A percentile compares a stretch with the other conserved stretches of the same genome.
Conservation (phyloP, 2,888 invertebrate species). For the Galeopsomyia nigrocyanea region DNA sequence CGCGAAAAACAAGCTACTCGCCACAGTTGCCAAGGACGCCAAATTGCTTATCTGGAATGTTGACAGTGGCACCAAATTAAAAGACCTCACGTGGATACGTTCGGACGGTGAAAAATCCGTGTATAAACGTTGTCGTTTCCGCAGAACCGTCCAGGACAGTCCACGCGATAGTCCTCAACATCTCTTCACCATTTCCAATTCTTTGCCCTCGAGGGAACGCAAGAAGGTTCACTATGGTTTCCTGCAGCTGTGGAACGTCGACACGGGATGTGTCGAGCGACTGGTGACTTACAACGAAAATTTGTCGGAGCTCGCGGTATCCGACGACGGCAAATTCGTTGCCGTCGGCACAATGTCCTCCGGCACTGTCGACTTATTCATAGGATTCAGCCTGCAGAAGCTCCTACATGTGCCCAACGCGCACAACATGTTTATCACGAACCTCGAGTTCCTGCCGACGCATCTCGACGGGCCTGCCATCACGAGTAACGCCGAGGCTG, state of each 20-base stretch:
- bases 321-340: constrained; percentile 93
- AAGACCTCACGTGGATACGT: constrained; percentile 81
- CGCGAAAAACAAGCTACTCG: constrained; percentile 81
- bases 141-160: constrained; percentile 72
- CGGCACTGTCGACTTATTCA: constrained; percentile 90
- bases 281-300: constrained; percentile 79
- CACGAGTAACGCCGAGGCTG: constrained; percentile 84
- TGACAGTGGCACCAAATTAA: constrained; percentile 75
- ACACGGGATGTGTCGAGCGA: constrained; percentile 73
- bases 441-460: constrained; percentile 90
- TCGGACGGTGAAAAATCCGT: constrained; percentile 83
- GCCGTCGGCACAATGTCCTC: constrained; percentile 95
- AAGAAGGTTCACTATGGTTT: constrained; percentile 62
- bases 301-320: constrained; percentile 86
- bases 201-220: constrained; percentile 73
- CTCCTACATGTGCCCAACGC: constrained; percentile 86
- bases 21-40: constrained; percentile 91
- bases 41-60: constrained; percentile 86
- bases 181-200: constrained; percentile 86
- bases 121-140: constrained; percentile 84
- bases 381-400: constrained; percentile 92
- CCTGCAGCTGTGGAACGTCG: constrained; percentile 84
- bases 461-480: constrained; percentile 79
- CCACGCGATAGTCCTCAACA: constrained; percentile 66
- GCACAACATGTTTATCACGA: constrained; percentile 98